Evolutionary conservation across 2,888 invertebrate genomes (phyloP).

Genomic region (Lasiommata megera): DNA sequence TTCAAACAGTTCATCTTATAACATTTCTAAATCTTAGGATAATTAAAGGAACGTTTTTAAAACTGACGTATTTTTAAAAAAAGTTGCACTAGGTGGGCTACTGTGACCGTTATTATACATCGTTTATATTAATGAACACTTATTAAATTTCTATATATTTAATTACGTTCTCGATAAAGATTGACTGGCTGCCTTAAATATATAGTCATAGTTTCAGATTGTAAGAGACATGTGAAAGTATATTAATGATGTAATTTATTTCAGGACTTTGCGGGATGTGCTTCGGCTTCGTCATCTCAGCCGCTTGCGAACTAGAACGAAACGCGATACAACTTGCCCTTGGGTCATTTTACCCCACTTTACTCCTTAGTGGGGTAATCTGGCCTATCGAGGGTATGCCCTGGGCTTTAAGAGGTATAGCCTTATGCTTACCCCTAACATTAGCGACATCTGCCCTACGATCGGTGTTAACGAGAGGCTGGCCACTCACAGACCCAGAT

Average conservation of each 20-base stretch:
- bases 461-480: constrained; percentile 93
- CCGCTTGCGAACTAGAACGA: constrained; percentile 94
- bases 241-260: not conserved
- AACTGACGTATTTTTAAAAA: not conserved
- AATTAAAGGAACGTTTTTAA: too few species aligned
- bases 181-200: not conserved
- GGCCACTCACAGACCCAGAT: constrained; percentile 89
- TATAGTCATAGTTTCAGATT: not conserved
- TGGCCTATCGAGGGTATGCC: constrained; percentile 99
- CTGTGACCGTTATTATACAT: not conserved
- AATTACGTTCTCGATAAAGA: not conserved
- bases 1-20: too few species aligned
- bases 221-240: not conserved
- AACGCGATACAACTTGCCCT: constrained; percentile 96
- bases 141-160: not conserved
- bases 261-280: constrained; percentile 95
- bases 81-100: not conserved
- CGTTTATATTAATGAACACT: not conserved
- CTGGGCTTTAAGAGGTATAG: constrained; percentile 89
- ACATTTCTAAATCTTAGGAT: too few species aligned
- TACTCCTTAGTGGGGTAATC: constrained; percentile 95
- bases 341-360: constrained; percentile 96
- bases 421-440: constrained; percentile 92
- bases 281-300: constrained; percentile 96
- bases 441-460: constrained; percentile 95